phyloP scores from a whole-genome alignment of 2,888 invertebrate species.

The Heliconius erato region DNA sequence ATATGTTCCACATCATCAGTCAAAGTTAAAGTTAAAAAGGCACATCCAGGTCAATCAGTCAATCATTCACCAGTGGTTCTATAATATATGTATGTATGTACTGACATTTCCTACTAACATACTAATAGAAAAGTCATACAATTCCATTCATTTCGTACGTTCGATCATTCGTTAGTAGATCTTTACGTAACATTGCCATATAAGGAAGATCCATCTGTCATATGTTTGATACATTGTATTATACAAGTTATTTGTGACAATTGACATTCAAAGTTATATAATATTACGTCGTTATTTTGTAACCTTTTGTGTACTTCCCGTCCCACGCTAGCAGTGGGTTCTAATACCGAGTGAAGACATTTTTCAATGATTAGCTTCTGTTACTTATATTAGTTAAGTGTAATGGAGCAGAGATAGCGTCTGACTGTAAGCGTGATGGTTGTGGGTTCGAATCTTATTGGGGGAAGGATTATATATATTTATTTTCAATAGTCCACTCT shows the following conservation, averaged over 20 bases:
- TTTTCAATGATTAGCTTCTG: neutral
- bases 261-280: slow-evolving; percentile 29
- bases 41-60: neutral
- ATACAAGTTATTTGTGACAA: slow-evolving; percentile 26
- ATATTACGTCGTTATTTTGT: neutral
- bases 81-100: neutral
- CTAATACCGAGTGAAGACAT: neutral
- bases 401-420: neutral
- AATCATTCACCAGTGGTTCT: neutral
- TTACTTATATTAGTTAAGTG: neutral
- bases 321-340: neutral
- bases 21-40: neutral
- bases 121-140: neutral
- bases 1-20: neutral
- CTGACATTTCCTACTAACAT: neutral
- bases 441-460: no score
- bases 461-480: no score
- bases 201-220: slow-evolving; percentile 36
- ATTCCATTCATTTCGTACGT: neutral
- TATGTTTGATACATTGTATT: slow-evolving; percentile 6
- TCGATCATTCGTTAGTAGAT: slow-evolving; percentile 11
- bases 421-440: neutral
- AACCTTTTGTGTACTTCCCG: neutral
- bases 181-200: slow-evolving; percentile 29
- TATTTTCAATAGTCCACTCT: no score